Conservation (phyloP, 2,797 vertebrate species). For the Selene dorsalis region DNA sequence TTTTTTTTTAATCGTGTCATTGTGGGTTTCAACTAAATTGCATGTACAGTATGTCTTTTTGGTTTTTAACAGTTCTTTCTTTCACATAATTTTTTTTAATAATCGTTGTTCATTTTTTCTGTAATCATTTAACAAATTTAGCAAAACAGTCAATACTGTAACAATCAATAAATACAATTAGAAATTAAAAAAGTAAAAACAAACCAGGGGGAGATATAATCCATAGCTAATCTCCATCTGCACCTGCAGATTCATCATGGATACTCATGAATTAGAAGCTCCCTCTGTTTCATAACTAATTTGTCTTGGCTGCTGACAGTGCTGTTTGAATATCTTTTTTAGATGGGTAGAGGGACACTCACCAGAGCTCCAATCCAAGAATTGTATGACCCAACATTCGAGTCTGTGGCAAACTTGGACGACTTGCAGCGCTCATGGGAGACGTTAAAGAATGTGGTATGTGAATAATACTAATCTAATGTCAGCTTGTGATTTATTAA, state of each 20-base stretch:
- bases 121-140: neutral
- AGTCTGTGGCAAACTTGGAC: conserved; percentile 91
- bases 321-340: conserved; percentile 17
- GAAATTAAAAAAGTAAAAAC: neutral
- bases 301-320: neutral
- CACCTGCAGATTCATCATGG: conserved; percentile 16
- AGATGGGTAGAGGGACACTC: conserved; percentile 85
- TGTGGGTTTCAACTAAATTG: conserved; percentile 2
- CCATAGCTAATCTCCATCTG: neutral
- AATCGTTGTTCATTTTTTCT: neutral
- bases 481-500: neutral
- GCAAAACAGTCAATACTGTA: neutral
- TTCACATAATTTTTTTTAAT: neutral
- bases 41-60: neutral
- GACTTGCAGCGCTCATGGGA: conserved; percentile 98
- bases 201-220: neutral
- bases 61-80: neutral
- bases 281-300: neutral
- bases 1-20: neutral
- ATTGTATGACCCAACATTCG: conserved; percentile 89
- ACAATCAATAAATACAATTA: neutral
- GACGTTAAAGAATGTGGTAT: conserved; percentile 98
- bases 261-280: neutral
- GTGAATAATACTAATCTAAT: conserved; percentile 48
- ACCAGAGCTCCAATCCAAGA: conserved; percentile 86